Evolutionary conservation across 2,888 invertebrate genomes (phyloP).

Genomic region (Melitaea athalia): DNA sequence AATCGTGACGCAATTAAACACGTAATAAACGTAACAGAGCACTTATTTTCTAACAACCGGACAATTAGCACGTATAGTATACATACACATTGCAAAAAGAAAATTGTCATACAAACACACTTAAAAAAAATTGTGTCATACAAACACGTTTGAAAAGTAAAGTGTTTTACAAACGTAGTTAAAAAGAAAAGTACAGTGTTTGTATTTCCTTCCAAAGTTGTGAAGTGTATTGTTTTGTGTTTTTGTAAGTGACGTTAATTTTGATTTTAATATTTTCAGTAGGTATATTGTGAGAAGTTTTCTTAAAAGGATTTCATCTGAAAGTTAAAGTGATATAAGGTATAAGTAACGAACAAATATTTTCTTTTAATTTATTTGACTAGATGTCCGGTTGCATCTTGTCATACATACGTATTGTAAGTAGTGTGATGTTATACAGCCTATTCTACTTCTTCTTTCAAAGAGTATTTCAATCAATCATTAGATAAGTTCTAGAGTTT

Average conservation of each 20-base stretch:
- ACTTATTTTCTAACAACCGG: slow-evolving; percentile 37
- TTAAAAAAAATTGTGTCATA: neutral
- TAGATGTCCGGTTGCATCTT: too few relatives aligned
- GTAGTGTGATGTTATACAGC: too few relatives aligned
- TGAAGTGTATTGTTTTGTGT: neutral
- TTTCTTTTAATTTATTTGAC: too few relatives aligned
- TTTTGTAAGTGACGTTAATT: neutral
- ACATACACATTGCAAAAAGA: neutral
- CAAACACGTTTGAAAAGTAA: too few relatives aligned
- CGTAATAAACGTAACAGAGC: slow-evolving; percentile 33
- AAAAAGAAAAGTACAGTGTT: neutral
- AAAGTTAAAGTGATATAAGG: neutral
- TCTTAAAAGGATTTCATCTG: neutral
- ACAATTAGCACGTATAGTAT: slow-evolving; percentile 23
- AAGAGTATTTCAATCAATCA: too few relatives aligned
- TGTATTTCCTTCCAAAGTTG: neutral
- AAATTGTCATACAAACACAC: neutral
- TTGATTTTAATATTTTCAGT: neutral
- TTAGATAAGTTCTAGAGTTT: too few relatives aligned
- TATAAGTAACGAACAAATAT: too few relatives aligned
- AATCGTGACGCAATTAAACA: slow-evolving; percentile 33
- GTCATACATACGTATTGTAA: too few relatives aligned
- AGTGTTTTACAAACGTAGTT: neutral
- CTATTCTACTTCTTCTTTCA: too few relatives aligned
- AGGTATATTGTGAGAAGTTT: slow-evolving; percentile 1